These are phyloP conservation scores for Ailurus styani DNA, from an alignment of 2,113 vertebrate species.

Conservation along the genomic window DNA sequence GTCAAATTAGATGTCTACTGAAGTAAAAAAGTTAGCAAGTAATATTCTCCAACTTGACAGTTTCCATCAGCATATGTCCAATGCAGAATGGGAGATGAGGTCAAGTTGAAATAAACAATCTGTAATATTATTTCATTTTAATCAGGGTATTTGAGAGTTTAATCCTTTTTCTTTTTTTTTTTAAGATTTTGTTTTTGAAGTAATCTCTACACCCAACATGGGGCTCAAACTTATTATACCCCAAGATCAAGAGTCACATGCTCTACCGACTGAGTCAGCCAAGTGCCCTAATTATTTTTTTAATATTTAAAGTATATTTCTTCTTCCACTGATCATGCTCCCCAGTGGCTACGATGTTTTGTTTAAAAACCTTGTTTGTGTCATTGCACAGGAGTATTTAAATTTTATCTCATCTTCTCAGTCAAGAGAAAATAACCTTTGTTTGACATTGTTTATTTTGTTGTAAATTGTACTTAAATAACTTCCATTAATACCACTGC, in stretches of 20 bases:
- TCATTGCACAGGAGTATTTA: not conserved
- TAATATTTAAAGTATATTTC: not conserved
- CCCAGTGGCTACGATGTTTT: not conserved
- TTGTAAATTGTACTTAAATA: not conserved
- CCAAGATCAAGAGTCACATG: not conserved
- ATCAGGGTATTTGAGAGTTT: not conserved
- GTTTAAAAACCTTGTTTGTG: not conserved
- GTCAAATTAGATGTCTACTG: not conserved
- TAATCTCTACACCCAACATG: not conserved
- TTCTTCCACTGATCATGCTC: not conserved
- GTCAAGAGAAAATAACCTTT: not conserved
- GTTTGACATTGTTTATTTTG: not conserved
- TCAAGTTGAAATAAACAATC: not conserved
- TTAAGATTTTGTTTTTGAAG: not conserved
- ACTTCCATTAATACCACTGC: not conserved
- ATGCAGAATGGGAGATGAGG: not conserved
- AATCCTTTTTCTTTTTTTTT: not conserved
- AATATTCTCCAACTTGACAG: not conserved
- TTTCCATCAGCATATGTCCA: not conserved
- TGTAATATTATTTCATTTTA: not conserved
- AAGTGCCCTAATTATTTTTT: not conserved
- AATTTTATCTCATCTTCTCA: not conserved
- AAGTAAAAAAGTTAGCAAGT: not conserved
- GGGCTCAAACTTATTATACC: not conserved
- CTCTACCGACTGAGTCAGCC: not conserved